Evolutionary conservation across 2,113 vertebrate genomes (phyloP).

Genomic region (Illadopsis cleaveri): DNA sequence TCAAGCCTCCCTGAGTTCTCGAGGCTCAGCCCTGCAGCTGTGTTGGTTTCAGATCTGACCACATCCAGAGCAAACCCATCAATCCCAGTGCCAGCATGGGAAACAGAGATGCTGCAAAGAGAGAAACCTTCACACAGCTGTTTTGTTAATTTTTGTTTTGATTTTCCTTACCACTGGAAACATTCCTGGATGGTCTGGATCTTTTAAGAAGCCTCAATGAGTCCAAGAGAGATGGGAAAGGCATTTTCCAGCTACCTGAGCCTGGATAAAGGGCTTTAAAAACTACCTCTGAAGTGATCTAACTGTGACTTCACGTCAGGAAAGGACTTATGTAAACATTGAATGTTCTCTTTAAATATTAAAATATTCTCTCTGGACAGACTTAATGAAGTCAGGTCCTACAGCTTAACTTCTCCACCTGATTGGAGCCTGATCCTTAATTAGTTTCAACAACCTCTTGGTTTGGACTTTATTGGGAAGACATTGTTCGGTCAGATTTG

Average conservation of each 20-base stretch:
- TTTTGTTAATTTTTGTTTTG: neutral
- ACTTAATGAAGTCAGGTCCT: slow-evolving; percentile 59
- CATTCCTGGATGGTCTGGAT: neutral
- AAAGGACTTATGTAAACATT: slow-evolving; percentile 56
- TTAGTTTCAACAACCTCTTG: slow-evolving; percentile 53
- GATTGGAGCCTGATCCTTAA: slow-evolving; percentile 50
- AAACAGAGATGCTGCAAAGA: neutral
- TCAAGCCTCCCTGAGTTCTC: neutral
- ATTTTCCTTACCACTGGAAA: neutral
- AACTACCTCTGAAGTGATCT: slow-evolving; percentile 32
- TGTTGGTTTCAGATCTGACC: neutral
- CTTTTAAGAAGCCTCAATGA: neutral
- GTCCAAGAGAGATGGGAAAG: neutral
- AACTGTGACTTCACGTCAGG: slow-evolving; percentile 5
- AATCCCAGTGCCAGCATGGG: neutral
- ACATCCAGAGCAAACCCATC: neutral
- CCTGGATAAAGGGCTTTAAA: slow-evolving; percentile 32
- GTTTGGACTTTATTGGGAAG: slow-evolving; percentile 25
- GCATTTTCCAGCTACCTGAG: neutral
- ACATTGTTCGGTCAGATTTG: slow-evolving; percentile 30
- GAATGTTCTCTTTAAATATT: slow-evolving; percentile 69
- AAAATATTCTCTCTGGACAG: slow-evolving; percentile 51
- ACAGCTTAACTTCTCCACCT: slow-evolving; percentile 39
- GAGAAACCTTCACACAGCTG: neutral
- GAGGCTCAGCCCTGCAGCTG: neutral